phyloP scores from a whole-genome alignment of 2,888 invertebrate genomes.

The Rhabditophanes sp. region DNA sequence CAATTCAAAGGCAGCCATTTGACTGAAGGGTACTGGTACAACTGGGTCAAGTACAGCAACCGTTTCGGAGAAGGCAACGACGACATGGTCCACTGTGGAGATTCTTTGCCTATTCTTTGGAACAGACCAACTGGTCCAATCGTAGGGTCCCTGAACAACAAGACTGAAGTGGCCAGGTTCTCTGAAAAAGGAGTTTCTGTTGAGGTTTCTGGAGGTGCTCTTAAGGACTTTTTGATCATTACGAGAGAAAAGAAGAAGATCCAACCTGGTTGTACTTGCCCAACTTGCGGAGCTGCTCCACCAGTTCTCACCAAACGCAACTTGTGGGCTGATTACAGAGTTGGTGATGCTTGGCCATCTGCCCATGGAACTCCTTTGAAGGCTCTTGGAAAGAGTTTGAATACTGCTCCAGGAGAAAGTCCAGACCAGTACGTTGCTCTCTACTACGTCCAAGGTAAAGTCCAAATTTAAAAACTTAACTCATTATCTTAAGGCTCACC shows the following conservation, averaged over 20 bases:
- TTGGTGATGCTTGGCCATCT: slow-evolving; percentile 8
- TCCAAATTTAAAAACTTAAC: too few relatives aligned
- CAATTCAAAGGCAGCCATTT: slow-evolving; percentile 20
- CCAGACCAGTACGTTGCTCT: slow-evolving; percentile 10
- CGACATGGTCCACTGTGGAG: slow-evolving; percentile 16
- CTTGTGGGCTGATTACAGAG: slow-evolving; percentile 14
- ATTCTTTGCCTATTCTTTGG: slow-evolving; percentile 23
- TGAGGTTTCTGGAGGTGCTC: slow-evolving; percentile 9
- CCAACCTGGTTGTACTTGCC: slow-evolving; percentile 15
- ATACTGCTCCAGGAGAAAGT: slow-evolving; percentile 6
- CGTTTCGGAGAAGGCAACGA: slow-evolving; percentile 15
- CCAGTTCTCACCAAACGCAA: slow-evolving; percentile 14
- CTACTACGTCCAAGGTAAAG: slow-evolving; percentile 14
- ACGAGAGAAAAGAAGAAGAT: slow-evolving; percentile 16
- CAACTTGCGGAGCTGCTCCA: slow-evolving; percentile 9
- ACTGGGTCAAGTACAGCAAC: slow-evolving; percentile 26
- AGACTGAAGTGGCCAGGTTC: slow-evolving; percentile 19
- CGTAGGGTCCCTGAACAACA: slow-evolving; percentile 21
- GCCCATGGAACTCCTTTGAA: slow-evolving; percentile 5
- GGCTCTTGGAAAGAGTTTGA: slow-evolving; percentile 8
- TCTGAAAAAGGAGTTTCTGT: slow-evolving; percentile 8
- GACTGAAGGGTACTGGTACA: slow-evolving; percentile 22
- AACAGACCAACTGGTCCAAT: slow-evolving; percentile 10
- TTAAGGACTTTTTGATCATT: slow-evolving; percentile 14
- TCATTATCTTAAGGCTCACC: too few relatives aligned